Percentiles rank a stretch among this genome's conserved stretches.
Conservation (phyloP, 1,140 invertebrate genomes). For the Drosophila repletoides region DNA sequence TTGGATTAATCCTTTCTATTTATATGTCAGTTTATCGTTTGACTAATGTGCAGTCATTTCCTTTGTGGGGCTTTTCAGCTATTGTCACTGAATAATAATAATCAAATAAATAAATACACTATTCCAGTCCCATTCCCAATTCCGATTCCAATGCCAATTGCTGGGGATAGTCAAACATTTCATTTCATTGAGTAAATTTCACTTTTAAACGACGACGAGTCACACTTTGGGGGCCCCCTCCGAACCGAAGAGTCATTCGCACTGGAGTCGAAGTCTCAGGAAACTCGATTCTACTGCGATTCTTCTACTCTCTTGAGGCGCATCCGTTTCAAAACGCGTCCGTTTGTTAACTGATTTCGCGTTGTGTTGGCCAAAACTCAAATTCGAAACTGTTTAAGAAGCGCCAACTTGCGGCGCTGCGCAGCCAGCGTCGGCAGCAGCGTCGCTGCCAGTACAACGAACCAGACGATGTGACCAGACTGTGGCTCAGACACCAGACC, state of each 20-base stretch:
- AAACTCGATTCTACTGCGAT: conserved; percentile 12
- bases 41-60: conserved; percentile 51
- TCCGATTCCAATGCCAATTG: conserved; percentile 15
- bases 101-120: neutral
- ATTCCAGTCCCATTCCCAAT: conserved; percentile 12
- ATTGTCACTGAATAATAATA: conserved; percentile 55
- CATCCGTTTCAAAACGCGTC: conserved; percentile 80
- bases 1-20: conserved; percentile 30
- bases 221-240: conserved; percentile 36
- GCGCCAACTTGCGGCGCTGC: conserved; percentile 23
- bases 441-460: conserved; percentile 54
- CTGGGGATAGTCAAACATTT: conserved; percentile 55
- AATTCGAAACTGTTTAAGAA: conserved; percentile 71
- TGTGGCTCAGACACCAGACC: conserved; percentile 12
- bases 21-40: conserved; percentile 17
- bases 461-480: conserved; percentile 55
- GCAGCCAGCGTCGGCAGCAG: conserved; percentile 23
- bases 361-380: conserved; percentile 71
- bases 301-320: conserved; percentile 23
- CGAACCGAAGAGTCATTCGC: conserved; percentile 59
- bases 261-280: conserved; percentile 32
- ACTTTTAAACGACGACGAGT: conserved; percentile 66
- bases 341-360: conserved; percentile 82
- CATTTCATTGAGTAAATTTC: conserved; percentile 79
- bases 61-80: conserved; percentile 19